phyloP scores from a whole-genome alignment of 2,113 vertebrate genomes.

The Platysternon megacephalum region DNA sequence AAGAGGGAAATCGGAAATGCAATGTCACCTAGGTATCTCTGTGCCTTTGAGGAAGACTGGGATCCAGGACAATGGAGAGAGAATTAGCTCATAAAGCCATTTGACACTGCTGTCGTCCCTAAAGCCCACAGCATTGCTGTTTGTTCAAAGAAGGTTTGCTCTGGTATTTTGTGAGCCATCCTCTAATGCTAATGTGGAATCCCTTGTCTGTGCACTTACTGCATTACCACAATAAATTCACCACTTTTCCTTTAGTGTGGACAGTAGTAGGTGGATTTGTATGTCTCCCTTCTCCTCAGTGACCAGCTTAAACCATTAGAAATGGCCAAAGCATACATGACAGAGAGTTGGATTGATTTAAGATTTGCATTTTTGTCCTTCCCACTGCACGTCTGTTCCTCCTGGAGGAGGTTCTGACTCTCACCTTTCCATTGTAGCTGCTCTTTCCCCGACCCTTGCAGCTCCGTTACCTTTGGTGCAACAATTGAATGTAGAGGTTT shows the following conservation, averaged over 20 bases:
- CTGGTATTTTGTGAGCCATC: neutral
- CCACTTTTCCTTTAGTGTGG: neutral
- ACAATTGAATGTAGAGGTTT: neutral
- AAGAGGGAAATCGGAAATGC: fast-evolving
- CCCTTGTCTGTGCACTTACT: neutral
- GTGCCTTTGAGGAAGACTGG: neutral
- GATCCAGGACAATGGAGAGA: neutral
- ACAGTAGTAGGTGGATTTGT: constrained; percentile 32
- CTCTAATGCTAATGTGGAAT: fast-evolving
- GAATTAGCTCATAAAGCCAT: fast-evolving
- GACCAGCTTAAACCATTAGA: neutral
- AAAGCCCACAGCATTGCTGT: fast-evolving
- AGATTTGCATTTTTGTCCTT: constrained; percentile 24
- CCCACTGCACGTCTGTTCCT: constrained; percentile 31
- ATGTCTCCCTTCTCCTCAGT: neutral
- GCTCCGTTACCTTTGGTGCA: constrained; percentile 14
- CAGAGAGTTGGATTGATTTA: constrained; percentile 9
- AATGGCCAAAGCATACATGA: neutral
- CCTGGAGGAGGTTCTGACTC: constrained; percentile 45
- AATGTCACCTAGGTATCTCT: fast-evolving
- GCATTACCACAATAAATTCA: neutral
- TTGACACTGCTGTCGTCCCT: neutral
- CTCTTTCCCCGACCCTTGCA: neutral
- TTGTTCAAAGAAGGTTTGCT: neutral
- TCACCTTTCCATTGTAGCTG: constrained; percentile 11